Conservation (phyloP, 1,140 invertebrate genomes). For the Temnothorax nylanderi region DNA sequence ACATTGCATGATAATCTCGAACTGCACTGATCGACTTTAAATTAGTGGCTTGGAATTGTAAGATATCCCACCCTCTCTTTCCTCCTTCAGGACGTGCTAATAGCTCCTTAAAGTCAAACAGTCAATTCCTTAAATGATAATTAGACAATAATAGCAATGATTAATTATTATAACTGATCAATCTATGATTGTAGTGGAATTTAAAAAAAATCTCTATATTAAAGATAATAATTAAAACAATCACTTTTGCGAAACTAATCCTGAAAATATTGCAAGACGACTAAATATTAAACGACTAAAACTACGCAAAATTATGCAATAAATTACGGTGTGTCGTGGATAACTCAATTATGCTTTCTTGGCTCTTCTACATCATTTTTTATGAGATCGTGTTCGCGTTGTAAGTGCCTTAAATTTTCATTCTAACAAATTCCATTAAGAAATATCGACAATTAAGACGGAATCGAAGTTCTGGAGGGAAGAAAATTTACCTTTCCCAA, state of each 20-base stretch:
- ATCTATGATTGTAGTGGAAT: background rate
- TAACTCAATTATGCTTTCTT: slow-evolving; percentile 25
- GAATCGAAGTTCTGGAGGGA: background rate
- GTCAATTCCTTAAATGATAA: background rate
- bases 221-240: background rate
- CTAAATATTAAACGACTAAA: background rate
- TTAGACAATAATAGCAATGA: background rate
- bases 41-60: background rate
- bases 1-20: background rate
- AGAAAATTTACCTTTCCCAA: background rate
- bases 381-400: too few species aligned
- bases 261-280: background rate
- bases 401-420: slow-evolving; percentile 18
- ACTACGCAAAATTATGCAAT: background rate
- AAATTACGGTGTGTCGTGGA: background rate
- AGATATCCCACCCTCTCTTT: background rate
- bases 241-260: background rate
- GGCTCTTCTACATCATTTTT: slow-evolving; percentile 1
- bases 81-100: background rate
- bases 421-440: slow-evolving; percentile 17
- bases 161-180: background rate
- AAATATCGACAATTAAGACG: slow-evolving; percentile 32
- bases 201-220: background rate
- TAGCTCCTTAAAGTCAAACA: background rate
- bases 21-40: background rate